Evolutionary conservation across 2,888 invertebrate species (phyloP), one percentile per base, ranked within the genome.

Genomic region (Drosophila infuscata): DNA sequence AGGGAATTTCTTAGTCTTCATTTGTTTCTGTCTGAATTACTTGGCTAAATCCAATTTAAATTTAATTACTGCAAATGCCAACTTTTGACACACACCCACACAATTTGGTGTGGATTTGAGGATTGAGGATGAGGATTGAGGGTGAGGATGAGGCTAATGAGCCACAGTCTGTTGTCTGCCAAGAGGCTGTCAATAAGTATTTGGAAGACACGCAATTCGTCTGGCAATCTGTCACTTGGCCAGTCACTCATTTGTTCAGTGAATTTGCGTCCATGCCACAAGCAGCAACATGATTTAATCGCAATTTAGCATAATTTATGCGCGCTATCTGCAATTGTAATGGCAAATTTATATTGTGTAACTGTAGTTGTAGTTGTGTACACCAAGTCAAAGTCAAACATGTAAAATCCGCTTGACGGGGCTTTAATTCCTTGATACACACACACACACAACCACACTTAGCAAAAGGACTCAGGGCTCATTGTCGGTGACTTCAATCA

Each of bases 11-110:
- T 2, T 4, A 38, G 38, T 36, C 54, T 29, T 51, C 35, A 17
- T 17, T 46, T 43, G 17, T 51, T 32, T 52, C 29, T 46, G 17
- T 52, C n/a, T 33, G 1, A 74, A 57, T 51, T 74, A 46, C 49
- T 61, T 68, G 60, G 25, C 82, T 61, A 66, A 83, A 86, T 88
- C 73, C 83, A 83, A 88, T 86, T 86, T 89, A 64, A 83, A 80
- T 88, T 83, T 82, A 88, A 82, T 88, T 86, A 88, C 87, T 83
- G 83, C 59, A 59, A 86, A 86, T 83, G 73, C 53, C 67, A 89
- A 86, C 83, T 88, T 82, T 71, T 73, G 80, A 76, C 89, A 76
- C 76, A 82, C 72, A 82, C 9, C 32, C n/a, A 35, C 33, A 49
- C 1, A 49, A 70, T 75, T 36, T 32, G 58, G 46, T 17, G 41